Evolutionary conservation across 2,888 invertebrate species (phyloP).

Genomic region (Cheilosia pagana): DNA sequence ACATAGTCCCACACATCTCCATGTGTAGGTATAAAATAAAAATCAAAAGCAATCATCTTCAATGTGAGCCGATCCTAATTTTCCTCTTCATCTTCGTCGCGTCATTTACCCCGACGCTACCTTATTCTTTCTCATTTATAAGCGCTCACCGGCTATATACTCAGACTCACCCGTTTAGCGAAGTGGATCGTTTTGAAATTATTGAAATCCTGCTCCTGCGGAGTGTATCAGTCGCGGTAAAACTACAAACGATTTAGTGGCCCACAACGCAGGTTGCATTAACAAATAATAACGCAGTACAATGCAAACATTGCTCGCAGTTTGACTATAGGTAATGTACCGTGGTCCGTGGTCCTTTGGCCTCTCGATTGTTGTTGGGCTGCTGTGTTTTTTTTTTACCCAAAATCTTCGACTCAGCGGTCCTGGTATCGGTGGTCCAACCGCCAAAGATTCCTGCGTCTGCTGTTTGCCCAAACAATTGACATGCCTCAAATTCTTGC

Average conservation of each 20-base stretch:
- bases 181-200: background rate
- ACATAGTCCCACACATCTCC: constrained; percentile 33
- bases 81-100: constrained; percentile 59
- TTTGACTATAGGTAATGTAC: constrained; percentile 58
- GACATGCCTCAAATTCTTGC: constrained; percentile 69
- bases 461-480: constrained; percentile 73
- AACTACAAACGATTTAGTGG: constrained; percentile 73
- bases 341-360: constrained; percentile 66
- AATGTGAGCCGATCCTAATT: constrained; percentile 72
- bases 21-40: constrained; percentile 36
- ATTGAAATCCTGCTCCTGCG: constrained; percentile 13
- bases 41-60: constrained; percentile 71
- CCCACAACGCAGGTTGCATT: constrained; percentile 72
- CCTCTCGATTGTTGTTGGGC: constrained; percentile 25
- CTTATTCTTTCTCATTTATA: background rate
- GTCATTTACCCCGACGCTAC: constrained; percentile 31
- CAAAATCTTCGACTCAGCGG: constrained; percentile 30
- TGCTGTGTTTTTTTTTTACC: constrained; percentile 11
- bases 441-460: constrained; percentile 65
- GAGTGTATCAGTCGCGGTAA: constrained; percentile 50
- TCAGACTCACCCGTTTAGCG: constrained; percentile 40
- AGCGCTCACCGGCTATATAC: background rate
- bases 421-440: constrained; percentile 46
- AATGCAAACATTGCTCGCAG: constrained; percentile 67
- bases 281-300: constrained; percentile 71